phyloP scores from a whole-genome alignment of 2,888 invertebrate species.

The Cosmia pyralina region DNA sequence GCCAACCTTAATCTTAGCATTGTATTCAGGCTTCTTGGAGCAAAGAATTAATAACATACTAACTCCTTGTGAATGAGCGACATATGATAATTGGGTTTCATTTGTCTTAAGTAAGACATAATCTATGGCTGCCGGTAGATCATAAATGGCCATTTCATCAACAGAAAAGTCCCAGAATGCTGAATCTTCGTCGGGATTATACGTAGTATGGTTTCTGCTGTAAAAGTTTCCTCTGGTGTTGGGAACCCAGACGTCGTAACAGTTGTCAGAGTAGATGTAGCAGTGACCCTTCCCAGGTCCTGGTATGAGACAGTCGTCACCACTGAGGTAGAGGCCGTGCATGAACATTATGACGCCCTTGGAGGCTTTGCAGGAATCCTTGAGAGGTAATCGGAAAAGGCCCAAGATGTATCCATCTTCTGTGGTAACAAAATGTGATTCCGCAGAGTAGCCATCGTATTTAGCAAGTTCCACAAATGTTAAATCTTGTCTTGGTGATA shows the following conservation, averaged over 20 bases:
- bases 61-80: conserved; percentile 71
- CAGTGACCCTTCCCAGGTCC: conserved; percentile 90
- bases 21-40: conserved; percentile 68
- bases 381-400: conserved; percentile 61
- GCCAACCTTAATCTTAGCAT: conserved; percentile 68
- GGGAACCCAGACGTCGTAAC: conserved; percentile 93
- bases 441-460: conserved; percentile 64
- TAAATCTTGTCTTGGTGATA: conserved; percentile 56
- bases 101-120: conserved; percentile 66
- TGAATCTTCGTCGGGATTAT: conserved; percentile 57
- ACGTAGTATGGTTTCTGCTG: conserved; percentile 82
- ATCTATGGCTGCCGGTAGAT: conserved; percentile 70
- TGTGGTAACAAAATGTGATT: conserved; percentile 66
- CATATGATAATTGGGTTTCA: conserved; percentile 58
- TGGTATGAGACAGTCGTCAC: conserved; percentile 92
- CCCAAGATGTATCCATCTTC: conserved; percentile 70
- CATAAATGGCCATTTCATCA: conserved; percentile 68
- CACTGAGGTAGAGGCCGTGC: conserved; percentile 93
- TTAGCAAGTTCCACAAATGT: conserved; percentile 64
- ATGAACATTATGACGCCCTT: conserved; percentile 89
- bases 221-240: conserved; percentile 94
- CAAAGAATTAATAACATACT: conserved; percentile 64
- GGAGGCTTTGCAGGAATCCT: conserved; percentile 37
- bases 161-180: conserved; percentile 69
- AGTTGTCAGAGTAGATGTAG: conserved; percentile 90